phyloP scores from a whole-genome alignment of 2,888 invertebrate species.

The Ametastegia equiseti region DNA sequence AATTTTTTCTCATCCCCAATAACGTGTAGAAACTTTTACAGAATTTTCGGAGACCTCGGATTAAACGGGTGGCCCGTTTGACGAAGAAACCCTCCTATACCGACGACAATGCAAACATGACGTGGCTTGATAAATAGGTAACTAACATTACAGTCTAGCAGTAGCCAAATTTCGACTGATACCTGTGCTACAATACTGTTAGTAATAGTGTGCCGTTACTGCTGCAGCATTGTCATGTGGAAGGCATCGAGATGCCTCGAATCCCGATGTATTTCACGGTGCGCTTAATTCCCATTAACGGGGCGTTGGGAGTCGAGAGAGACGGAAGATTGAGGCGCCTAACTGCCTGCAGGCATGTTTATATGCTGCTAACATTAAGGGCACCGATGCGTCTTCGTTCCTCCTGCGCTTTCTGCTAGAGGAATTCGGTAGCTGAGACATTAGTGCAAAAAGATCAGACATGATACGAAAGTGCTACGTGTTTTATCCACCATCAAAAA shows the following conservation, averaged over 20 bases:
- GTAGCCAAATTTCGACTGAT: neutral
- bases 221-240: slow-evolving; percentile 28
- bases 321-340: slow-evolving; percentile 32
- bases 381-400: slow-evolving; percentile 40
- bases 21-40: too few relatives aligned
- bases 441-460: slow-evolving; percentile 34
- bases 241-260: slow-evolving; percentile 36
- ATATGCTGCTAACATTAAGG: slow-evolving; percentile 39
- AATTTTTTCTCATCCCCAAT: too few relatives aligned
- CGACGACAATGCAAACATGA: too few relatives aligned
- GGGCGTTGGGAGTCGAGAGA: slow-evolving; percentile 37
- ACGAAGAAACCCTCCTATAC: too few relatives aligned
- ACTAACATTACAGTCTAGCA: too few relatives aligned
- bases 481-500: slow-evolving; percentile 33
- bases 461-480: slow-evolving; percentile 36
- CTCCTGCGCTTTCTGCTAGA: slow-evolving; percentile 23
- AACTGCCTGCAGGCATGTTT: slow-evolving; percentile 43
- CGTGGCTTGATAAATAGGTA: neutral
- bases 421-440: slow-evolving; percentile 47
- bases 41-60: too few relatives aligned
- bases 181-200: neutral
- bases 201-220: slow-evolving; percentile 27
- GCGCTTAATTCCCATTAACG: slow-evolving; percentile 35
- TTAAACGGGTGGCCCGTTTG: too few relatives aligned
- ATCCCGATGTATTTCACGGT: slow-evolving; percentile 44